Conservation (phyloP, 2,888 invertebrate species). For the Spialia ferax region DNA sequence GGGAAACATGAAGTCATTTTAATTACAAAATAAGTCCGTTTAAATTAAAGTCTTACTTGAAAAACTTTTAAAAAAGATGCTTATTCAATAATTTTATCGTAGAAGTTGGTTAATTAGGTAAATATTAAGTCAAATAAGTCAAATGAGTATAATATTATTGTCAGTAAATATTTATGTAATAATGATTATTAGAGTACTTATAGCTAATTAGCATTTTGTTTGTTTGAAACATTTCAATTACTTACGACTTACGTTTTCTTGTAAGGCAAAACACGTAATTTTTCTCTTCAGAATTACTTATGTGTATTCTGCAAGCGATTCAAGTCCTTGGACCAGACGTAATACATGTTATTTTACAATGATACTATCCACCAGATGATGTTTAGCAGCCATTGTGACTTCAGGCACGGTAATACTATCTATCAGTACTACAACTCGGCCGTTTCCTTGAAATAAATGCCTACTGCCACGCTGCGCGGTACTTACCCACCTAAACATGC, state of each 20-base stretch:
- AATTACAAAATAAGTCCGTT: slow-evolving; percentile 37
- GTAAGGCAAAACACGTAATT: slow-evolving; percentile 9
- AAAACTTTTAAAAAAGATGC: slow-evolving; percentile 10
- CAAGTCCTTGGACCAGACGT: slow-evolving; percentile 2
- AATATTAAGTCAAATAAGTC: too few relatives aligned
- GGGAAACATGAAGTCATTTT: slow-evolving; percentile 64
- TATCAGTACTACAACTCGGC: too few relatives aligned
- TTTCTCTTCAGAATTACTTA: slow-evolving; percentile 4
- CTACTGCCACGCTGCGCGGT: too few relatives aligned
- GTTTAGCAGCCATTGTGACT: slow-evolving; percentile 48
- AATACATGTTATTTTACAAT: slow-evolving; percentile 18
- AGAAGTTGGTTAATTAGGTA: too few relatives aligned
- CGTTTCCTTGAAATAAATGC: too few relatives aligned
- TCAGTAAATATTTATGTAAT: too few relatives aligned
- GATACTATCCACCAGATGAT: slow-evolving; percentile 17
- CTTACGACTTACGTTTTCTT: slow-evolving; percentile 10
- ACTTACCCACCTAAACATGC: too few relatives aligned
- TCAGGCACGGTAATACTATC: too few relatives aligned
- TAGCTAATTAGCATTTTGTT: neutral
- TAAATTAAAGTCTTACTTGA: slow-evolving; percentile 13
- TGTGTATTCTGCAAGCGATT: neutral
- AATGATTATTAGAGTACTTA: too few relatives aligned
- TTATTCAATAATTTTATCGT: too few relatives aligned
- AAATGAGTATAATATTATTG: too few relatives aligned
- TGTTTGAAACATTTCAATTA: neutral